Conservation (phyloP, 2,888 invertebrate genomes). For the Craniophora ligustri region DNA sequence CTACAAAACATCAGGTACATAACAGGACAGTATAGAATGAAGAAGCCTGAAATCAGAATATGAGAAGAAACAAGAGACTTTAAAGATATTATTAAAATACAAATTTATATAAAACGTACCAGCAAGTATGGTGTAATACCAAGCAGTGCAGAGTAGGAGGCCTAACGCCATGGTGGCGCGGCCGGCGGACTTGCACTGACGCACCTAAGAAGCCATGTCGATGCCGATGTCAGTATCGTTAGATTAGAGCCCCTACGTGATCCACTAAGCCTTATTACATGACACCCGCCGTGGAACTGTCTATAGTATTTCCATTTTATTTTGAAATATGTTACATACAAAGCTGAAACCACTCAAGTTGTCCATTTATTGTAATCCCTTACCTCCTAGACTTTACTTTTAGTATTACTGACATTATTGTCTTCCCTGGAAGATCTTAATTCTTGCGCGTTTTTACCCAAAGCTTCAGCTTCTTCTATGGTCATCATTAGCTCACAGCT, state of each 20-base stretch:
- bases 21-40: conserved; percentile 90
- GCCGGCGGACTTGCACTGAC: conserved; percentile 60
- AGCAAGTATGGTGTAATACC: conserved; percentile 82
- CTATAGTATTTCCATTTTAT: conserved; percentile 30
- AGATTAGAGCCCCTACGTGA: conserved; percentile 80
- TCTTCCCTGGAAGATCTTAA: conserved; percentile 9
- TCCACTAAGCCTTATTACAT: conserved; percentile 67
- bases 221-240: conserved; percentile 43
- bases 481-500: conserved; percentile 92
- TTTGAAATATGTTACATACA: conserved; percentile 2
- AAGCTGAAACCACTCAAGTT: neutral
- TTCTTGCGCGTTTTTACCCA: conserved; percentile 53
- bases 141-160: conserved; percentile 76
- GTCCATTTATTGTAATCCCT: neutral
- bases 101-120: conserved; percentile 63
- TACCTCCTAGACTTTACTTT: conserved; percentile 12
- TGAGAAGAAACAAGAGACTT: conserved; percentile 16
- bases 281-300: conserved; percentile 51
- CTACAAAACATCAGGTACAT: conserved; percentile 91
- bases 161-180: conserved; percentile 77
- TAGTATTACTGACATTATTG: conserved; percentile 9
- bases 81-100: neutral
- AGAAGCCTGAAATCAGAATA: conserved; percentile 84
- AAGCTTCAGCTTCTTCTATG: conserved; percentile 92
- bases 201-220: conserved; percentile 70